Evolutionary conservation across 2,888 invertebrate species (phyloP).

Genomic region (Sphaeridia pumilis): DNA sequence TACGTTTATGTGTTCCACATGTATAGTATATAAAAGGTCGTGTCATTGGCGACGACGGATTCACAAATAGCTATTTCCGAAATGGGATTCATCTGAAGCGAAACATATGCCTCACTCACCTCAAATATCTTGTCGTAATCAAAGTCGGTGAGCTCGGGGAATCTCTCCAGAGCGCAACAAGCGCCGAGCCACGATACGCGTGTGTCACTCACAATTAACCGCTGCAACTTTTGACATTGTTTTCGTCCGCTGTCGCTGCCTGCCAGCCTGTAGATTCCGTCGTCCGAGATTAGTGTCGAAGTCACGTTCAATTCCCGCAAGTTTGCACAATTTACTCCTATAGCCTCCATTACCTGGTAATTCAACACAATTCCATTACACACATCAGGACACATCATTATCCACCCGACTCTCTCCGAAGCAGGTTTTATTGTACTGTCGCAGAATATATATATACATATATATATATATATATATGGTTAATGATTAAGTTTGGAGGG

Average conservation of each 20-base stretch:
- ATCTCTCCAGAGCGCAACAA: constrained; percentile 35
- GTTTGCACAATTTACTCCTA: constrained; percentile 37
- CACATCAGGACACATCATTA: neutral
- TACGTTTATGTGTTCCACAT: too few relatives aligned
- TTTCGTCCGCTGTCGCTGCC: constrained; percentile 32
- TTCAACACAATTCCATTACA: neutral
- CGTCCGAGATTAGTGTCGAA: constrained; percentile 38
- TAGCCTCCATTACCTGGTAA: constrained; percentile 38
- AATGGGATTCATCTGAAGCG: too few relatives aligned
- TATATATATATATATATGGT: neutral
- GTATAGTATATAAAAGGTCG: too few relatives aligned
- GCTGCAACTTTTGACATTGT: constrained; percentile 36
- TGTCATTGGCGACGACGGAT: too few relatives aligned
- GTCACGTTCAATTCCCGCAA: constrained; percentile 38
- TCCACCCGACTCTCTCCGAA: neutral
- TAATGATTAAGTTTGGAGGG: neutral
- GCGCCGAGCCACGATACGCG: constrained; percentile 37
- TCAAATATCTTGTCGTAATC: constrained; percentile 39
- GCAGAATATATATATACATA: neutral
- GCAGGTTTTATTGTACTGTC: too few relatives aligned
- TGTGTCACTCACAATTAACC: constrained; percentile 37
- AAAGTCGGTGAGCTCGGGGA: constrained; percentile 37
- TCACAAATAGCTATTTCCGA: too few relatives aligned
- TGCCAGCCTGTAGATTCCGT: constrained; percentile 37
- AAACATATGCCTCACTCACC: too few relatives aligned